Evolutionary conservation across 2,888 invertebrate genomes (phyloP), one percentile per base, ranked within the genome.

Genomic region (Euproctis similis): DNA sequence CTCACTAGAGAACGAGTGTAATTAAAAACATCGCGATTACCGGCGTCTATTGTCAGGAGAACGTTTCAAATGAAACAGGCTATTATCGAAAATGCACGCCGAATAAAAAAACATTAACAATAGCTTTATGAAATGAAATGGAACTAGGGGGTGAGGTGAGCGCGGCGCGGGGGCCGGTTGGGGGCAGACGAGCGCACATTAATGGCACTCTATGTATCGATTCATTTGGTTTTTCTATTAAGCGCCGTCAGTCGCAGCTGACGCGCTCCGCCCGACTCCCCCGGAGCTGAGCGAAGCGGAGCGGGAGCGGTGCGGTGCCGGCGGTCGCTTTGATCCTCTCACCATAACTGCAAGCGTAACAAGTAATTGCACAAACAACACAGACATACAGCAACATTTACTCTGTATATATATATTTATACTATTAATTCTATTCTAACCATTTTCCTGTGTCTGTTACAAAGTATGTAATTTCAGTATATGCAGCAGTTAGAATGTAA

Each of bases 181-280:
- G 39, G 33, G 28, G 28, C 30, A 42, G 38, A 34, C 39, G 46
- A 37, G 32, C 29, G 34, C 47, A 37, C 45, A 40, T 44, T 46
- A 46, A 54, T 54, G 48, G 46, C 36, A 31, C 34, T 39, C 36
- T 10, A 38, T 50, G 49, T 49, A 61, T 59, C 54, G 59, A 59
- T 56, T 55, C 47, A 39, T 46, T 50, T 44, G 41, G 42, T 53
- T 65, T 64, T 64, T 58, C 55, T 58, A 60, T 63, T 53, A 54
- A 37, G 36, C 38, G 51, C 59, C 50, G 64, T 64, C 70, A 49
- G 31, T 12, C 29, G 53, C 71, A 69, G 64, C 52, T 58, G 70
- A 55, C 64, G 59, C 31, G 13, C n/a, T n/a, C n/a, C n/a, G n/a
- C n/a, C n/a, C n/a, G n/a, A n/a, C n/a, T n/a, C n/a, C n/a, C n/a